Percentiles rank a stretch among this genome's conserved stretches.
phyloP scores from a whole-genome alignment of 2,888 invertebrate genomes.

The Chrysolina oricalcia region DNA sequence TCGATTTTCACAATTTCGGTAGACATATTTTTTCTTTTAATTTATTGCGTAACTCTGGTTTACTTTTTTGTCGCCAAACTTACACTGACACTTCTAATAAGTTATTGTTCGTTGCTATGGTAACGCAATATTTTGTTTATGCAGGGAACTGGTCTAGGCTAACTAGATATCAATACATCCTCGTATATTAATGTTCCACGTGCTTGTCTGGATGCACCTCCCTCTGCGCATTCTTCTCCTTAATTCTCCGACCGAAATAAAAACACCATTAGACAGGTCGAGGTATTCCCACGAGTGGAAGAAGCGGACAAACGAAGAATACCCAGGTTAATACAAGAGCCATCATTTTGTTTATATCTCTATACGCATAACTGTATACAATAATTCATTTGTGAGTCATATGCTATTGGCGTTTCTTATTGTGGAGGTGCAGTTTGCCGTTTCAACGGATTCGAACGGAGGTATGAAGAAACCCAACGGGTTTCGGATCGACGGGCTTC shows the following conservation, averaged over 20 bases:
- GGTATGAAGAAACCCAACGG: conserved; percentile 10
- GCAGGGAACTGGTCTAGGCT: no score
- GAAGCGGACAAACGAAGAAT: conserved; percentile 45
- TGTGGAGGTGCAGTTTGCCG: conserved; percentile 30
- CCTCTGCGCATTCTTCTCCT: no score
- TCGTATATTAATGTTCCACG: no score
- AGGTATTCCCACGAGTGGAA: conserved; percentile 56
- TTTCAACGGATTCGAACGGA: neutral
- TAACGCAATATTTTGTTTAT: no score
- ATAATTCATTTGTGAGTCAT: conserved; percentile 52
- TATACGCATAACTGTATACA: conserved; percentile 52
- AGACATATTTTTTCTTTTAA: no score
- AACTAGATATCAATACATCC: no score
- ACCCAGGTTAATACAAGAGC: conserved; percentile 48
- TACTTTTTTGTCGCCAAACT: no score
- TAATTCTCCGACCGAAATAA: conserved; percentile 42
- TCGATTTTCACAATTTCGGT: no score
- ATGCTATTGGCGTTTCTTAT: conserved; percentile 37
- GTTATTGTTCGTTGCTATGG: no score
- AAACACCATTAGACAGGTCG: conserved; percentile 53
- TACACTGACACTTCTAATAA: no score
- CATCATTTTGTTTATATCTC: conserved; percentile 52
- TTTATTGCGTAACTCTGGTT: no score
- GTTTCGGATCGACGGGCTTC: neutral
- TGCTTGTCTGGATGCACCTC: no score